Percentiles rank a stretch among this genome's conserved stretches.
Evolutionary conservation across 2,888 invertebrate genomes (phyloP).

Genomic region (Buathra laborator): DNA sequence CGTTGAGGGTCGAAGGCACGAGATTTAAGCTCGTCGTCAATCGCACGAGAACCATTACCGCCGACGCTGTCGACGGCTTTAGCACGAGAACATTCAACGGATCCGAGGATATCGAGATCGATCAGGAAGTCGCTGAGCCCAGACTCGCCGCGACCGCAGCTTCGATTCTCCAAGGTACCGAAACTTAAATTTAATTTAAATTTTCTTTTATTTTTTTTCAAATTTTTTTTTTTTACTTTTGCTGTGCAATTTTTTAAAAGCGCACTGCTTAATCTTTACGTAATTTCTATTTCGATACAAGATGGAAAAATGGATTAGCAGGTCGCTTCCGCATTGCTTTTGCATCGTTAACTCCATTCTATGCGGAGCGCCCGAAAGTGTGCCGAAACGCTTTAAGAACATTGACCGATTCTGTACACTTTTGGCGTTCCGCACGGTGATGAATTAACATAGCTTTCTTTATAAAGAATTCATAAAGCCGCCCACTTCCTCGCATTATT

Average conservation of each 20-base stretch:
- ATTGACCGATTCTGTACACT: not conserved
- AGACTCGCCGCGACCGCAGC: constrained; percentile 78
- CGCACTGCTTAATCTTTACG: too few relatives aligned
- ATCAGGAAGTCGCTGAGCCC: constrained; percentile 76
- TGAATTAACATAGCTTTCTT: not conserved
- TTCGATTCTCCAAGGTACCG: constrained; percentile 78
- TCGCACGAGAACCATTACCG: constrained; percentile 73
- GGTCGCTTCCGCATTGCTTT: too few relatives aligned
- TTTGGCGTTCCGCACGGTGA: not conserved
- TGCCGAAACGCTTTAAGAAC: too few relatives aligned
- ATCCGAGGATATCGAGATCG: constrained; percentile 76
- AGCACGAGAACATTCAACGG: constrained; percentile 75
- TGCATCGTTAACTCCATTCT: too few relatives aligned
- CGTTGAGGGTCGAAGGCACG: constrained; percentile 76
- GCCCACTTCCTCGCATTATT: not conserved
- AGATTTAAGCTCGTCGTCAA: constrained; percentile 77
- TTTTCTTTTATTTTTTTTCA: not conserved
- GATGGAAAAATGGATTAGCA: too few relatives aligned
- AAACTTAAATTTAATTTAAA: not conserved
- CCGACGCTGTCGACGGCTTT: constrained; percentile 64
- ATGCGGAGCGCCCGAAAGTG: too few relatives aligned
- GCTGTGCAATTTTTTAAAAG: too few relatives aligned
- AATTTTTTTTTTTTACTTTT: not conserved
- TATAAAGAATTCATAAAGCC: not conserved
- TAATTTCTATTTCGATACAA: not conserved